Evolutionary conservation across 2,888 invertebrate species (phyloP), one percentile per base, ranked within the genome.

Genomic region (Amphipoea lucens): DNA sequence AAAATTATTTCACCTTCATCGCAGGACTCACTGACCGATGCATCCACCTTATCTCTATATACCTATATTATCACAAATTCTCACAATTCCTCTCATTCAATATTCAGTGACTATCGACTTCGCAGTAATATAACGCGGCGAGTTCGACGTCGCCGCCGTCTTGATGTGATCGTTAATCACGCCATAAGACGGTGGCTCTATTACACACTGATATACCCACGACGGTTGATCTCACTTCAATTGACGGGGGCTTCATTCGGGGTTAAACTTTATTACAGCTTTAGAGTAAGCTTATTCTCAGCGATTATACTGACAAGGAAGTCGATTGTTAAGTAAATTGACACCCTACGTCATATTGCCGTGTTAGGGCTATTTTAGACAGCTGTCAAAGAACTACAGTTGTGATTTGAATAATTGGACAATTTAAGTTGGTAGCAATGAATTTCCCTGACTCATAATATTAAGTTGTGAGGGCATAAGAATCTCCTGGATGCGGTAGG

Each of bases 121-220:
- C 57, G 20, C 70, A 72, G 75, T 81, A 76, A 66, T 77, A 74
- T 67, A 74, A 81, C 67, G 79, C 70, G 40, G 78, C 60, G 57
- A 86, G 36, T 86, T 82, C 60, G 42, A 65, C 63, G 86, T 73
- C 74, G 66, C 42, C 71, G 69, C 66, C 74, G 29, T 74, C 82
- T 86, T 75, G 78, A 82, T 78, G 88, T 71, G 78, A 86, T 88
- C 87, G 74, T 86, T 86, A 86, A 82, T 86, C 88, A 86, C 86
- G 82, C 82, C 82, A 72, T 76, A 85, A 87, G 83, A 77, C 79
- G 69, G 70, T 70, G 48, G 76, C 69, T 86, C 78, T 70, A 87
- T 84, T 89, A 87, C 81, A n/a, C 85, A 88, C 87, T 79, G 76
- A 77, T 83, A 80, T 71, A 77, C 88, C 75, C 68, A 60, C 71